Percentiles rank a stretch among this genome's conserved stretches.
Conservation (phyloP, 1,140 invertebrate species). For the Sinella curviseta region DNA sequence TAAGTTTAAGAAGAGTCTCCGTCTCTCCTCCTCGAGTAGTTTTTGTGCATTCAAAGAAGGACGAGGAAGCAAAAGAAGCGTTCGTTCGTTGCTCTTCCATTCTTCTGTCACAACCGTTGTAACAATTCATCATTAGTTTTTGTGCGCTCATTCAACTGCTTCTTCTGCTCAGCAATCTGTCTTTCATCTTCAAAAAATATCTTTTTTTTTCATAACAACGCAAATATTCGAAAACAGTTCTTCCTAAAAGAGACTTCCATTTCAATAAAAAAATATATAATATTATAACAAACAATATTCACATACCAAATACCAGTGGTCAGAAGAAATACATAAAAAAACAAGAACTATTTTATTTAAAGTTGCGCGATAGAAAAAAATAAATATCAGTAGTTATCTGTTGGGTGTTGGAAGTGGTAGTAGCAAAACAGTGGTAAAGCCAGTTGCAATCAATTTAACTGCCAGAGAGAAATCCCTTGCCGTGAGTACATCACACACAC, state of each 20-base stretch:
- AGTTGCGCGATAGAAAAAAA: no score
- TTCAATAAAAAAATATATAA: background rate
- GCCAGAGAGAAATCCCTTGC: background rate
- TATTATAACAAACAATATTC: background rate
- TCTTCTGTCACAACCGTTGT: conserved; percentile 18
- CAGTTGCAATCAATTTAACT: no score
- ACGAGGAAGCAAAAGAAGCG: background rate
- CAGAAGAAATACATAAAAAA: no score
- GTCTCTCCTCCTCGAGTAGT: background rate
- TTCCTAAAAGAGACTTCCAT: background rate
- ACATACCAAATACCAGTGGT: background rate
- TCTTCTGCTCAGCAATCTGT: background rate
- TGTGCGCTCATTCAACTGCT: background rate
- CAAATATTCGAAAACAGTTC: background rate
- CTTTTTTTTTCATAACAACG: background rate
- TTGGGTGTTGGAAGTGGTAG: no score
- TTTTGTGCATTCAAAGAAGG: background rate
- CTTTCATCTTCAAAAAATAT: conserved; percentile 13
- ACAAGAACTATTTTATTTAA: no score
- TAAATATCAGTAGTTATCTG: no score
- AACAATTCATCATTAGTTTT: conserved; percentile 24
- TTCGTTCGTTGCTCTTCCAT: conserved; percentile 19
- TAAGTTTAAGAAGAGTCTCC: background rate
- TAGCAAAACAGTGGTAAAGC: no score
- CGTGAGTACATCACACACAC: background rate